Evolutionary conservation across 2,888 invertebrate species (phyloP), one percentile per base, ranked within the genome.

Genomic region (Ariolimax columbianus): DNA sequence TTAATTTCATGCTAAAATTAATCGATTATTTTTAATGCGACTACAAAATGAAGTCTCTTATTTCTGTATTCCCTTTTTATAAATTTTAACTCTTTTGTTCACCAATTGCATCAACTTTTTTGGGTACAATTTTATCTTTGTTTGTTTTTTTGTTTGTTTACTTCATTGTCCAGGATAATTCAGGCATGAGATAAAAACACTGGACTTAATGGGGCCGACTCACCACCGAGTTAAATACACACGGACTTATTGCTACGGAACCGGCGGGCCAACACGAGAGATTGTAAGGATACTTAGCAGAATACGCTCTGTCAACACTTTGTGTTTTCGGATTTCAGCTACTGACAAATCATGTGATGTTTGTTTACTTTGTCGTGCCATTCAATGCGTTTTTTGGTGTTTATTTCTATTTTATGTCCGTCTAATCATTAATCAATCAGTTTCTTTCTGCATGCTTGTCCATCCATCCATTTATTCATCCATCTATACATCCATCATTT

Each of bases 241-340:
- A 70, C 17, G 26, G 23, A 23, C 30, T 40, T 38, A 40, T 72
- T 72, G 72, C 40, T 72, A 7, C 6, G 55, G 26, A 40, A 40
- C 40, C 30, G 23, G 36, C 23, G 40, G 36, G 38, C 38, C 38
- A 72, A 40, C 72, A 38, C 26, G 40, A 3, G 19, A 72, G 26
- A 38, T 72, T n/a, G 38, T 72, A 40, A 38, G 72, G 38, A 72
- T 72, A 72, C 72, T 72, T 72, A 72, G 40, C 40, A 23, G n/a
- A 26, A 40, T 23, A n/a, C 38, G 72, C 40, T 72, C 72, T 40
- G 72, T 72, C 40, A 72, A 72, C 72, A 72, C 23, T 72, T 72
- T 40, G 26, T 72, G 30, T 72, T 23, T 26, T 26, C 72, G 40
- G 40, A 72, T 7, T 30, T 40, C 72, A 72, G 72, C 72, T n/a